Evolutionary conservation across 1,140 invertebrate genomes (phyloP).

Genomic region (Antheraea pernyi): DNA sequence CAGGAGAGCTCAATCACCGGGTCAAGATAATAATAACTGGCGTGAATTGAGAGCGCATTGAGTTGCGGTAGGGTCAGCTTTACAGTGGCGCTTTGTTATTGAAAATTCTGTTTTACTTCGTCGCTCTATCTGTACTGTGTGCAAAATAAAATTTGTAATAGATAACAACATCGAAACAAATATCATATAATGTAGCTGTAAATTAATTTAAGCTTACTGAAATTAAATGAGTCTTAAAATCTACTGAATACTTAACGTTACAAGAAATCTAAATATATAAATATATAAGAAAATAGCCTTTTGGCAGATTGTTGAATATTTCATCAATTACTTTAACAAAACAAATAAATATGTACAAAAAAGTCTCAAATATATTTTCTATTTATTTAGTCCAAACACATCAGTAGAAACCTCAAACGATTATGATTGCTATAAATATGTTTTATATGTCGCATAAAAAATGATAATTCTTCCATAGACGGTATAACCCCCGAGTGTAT

Average conservation of each 20-base stretch:
- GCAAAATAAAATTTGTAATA: constrained; percentile 25
- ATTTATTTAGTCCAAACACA: constrained; percentile 64
- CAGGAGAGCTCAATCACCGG: constrained; percentile 71
- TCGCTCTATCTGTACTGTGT: constrained; percentile 31
- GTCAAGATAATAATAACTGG: constrained; percentile 76
- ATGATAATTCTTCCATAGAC: constrained; percentile 65
- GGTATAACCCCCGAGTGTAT: constrained; percentile 73
- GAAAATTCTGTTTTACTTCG: constrained; percentile 50
- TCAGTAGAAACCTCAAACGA: constrained; percentile 63
- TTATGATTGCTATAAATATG: constrained; percentile 78
- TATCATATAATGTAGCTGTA: no score
- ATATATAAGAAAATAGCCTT: constrained; percentile 14
- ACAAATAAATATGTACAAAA: constrained; percentile 32
- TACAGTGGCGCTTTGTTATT: constrained; percentile 68
- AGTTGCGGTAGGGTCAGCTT: constrained; percentile 70
- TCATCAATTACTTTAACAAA: not conserved
- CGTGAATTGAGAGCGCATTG: constrained; percentile 75
- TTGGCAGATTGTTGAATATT: not conserved
- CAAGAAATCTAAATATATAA: not conserved
- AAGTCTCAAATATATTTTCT: constrained; percentile 55
- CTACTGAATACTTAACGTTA: no score
- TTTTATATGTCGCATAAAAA: constrained; percentile 78
- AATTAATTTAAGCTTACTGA: no score
- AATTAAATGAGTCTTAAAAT: no score
- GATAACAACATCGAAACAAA: not conserved